Percentiles rank a stretch among this genome's conserved stretches.
These are phyloP conservation scores for Chloroceryle aenea DNA, from an alignment of 2,113 vertebrate genomes.

Conservation along the genomic window DNA sequence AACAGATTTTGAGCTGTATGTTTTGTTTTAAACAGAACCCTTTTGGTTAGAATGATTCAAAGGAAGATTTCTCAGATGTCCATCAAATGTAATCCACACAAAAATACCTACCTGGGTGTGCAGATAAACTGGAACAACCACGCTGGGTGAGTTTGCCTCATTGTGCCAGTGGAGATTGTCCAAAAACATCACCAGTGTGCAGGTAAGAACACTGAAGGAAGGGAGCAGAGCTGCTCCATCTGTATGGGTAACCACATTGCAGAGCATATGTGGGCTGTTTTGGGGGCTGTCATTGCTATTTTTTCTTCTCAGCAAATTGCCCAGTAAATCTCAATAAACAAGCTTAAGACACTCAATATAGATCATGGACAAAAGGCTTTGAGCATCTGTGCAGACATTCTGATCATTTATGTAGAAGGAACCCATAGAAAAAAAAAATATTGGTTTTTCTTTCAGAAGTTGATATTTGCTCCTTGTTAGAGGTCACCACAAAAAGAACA, in stretches of 20 bases:
- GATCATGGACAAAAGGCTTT: background rate
- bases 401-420: background rate
- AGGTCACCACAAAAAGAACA: background rate
- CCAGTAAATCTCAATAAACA: background rate
- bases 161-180: background rate
- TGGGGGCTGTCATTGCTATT: constrained; percentile 5
- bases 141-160: background rate
- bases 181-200: background rate
- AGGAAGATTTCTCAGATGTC: background rate
- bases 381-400: background rate
- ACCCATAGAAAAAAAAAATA: background rate
- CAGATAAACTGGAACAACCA: background rate
- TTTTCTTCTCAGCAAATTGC: constrained; percentile 5
- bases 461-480: background rate
- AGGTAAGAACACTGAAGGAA: background rate
- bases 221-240: background rate
- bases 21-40: background rate
- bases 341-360: background rate
- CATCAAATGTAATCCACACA: background rate
- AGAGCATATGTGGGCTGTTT: constrained; percentile 5
- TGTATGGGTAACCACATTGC: background rate
- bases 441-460: background rate
- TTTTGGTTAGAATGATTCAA: background rate
- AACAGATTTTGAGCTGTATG: constrained; percentile 20
- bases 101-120: background rate